Conservation (phyloP, 2,888 invertebrate species). For the Hirudinaria manillensis region DNA sequence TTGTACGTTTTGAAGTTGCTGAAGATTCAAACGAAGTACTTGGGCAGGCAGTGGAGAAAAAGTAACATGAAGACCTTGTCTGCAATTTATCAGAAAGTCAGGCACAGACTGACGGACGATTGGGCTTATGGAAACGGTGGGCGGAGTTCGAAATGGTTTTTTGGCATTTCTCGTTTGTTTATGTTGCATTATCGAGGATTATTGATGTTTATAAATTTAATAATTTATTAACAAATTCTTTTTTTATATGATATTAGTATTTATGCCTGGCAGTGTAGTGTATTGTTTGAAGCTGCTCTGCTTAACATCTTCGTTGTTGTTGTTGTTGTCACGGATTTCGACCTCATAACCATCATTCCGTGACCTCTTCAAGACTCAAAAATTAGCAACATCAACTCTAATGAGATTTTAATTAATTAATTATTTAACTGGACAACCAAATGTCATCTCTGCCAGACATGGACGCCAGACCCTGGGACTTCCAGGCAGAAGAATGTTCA, state of each 20-base stretch:
- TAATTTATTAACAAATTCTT: no score
- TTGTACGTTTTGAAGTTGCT: conserved; percentile 91
- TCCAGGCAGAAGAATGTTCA: conserved; percentile 88
- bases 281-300: no score
- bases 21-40: conserved; percentile 96
- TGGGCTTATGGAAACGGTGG: conserved; percentile 97
- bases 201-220: no score
- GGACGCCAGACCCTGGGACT: conserved; percentile 96
- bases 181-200: not conserved
- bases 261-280: no score
- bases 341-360: no score
- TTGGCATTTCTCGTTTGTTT: not conserved
- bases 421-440: no score
- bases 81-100: conserved; percentile 88
- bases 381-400: no score
- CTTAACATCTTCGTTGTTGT: no score
- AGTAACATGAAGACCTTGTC: conserved; percentile 99
- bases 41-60: conserved; percentile 97
- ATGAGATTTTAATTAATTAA: no score
- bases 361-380: no score
- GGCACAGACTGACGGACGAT: conserved; percentile 93
- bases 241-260: no score
- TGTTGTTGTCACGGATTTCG: no score
- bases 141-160: conserved; percentile 32
- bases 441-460: conserved; percentile 62